Evolutionary conservation across 2,888 invertebrate genomes (phyloP), one percentile per base, ranked within the genome.

Genomic region (Drosophila gaucha): DNA sequence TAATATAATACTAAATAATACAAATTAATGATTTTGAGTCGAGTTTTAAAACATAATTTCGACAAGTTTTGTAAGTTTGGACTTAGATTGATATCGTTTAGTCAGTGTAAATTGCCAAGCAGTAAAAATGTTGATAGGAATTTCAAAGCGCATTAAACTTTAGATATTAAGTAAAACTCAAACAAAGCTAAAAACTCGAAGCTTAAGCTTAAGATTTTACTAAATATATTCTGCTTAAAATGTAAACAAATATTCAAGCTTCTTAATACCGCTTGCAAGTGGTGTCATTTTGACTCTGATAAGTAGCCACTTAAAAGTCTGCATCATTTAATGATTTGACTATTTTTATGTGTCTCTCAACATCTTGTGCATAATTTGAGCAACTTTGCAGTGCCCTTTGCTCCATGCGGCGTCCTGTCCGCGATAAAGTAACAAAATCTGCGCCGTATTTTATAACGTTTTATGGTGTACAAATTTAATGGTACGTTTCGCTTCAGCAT

Each of bases 391-490:
- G n/a, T 39, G 3, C 6, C 30, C 56, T 6, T 28, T 16, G 36
- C 38, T 26, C 26, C 24, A 46, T 9, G 2, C n/a, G 16, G 9
- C 6, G 22, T 14, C 6, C 18, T 12, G 10, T 47, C 41, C 20
- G 24, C 30, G 38, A 47, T 60, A 50, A 64, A 50, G 55, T 57
- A 24, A 51, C 33, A 41, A 52, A 73, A 65, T 68, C 64, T 59
- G 14, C 36, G 43, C 50, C 26, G 52, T 80, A 76, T 71, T 68
- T 71, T 68, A 51, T 47, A 66, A 30, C 47, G 54, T 64, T 86
- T 83, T 74, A 82, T 73, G 79, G 57, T 38, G 49, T 51, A 73
- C 65, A 65, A 69, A 72, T 80, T 74, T 67, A 67, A 71, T 78
- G 76, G 31, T 55, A 56, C 46, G 58, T 63, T 71, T 67, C 47